phyloP scores from a whole-genome alignment of 2,797 vertebrate species.

The Karalla daura region DNA sequence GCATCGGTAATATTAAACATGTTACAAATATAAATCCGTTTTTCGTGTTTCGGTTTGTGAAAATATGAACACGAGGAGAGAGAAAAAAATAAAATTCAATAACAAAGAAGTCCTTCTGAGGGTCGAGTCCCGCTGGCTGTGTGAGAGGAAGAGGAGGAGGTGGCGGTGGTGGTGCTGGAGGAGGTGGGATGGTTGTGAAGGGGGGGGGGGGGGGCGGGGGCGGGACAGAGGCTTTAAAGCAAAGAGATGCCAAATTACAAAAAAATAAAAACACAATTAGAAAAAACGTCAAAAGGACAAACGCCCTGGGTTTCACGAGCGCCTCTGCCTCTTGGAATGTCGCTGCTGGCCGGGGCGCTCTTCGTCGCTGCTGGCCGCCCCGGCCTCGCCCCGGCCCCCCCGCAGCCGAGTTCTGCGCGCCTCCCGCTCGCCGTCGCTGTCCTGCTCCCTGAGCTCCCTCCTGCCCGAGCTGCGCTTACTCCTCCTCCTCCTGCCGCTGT shows the following conservation, averaged over 20 bases:
- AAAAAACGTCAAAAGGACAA: too few relatives aligned
- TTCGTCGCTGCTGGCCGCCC: constrained; percentile 75
- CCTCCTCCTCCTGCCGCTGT: constrained; percentile 79
- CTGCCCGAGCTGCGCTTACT: constrained; percentile 75
- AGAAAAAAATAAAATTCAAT: constrained; percentile 76
- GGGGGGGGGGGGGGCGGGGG: constrained; percentile 39
- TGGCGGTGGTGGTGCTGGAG: too few relatives aligned
- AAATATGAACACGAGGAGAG: constrained; percentile 84
- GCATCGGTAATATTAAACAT: constrained; percentile 75
- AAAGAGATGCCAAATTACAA: constrained; percentile 47
- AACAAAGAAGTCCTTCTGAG: constrained; percentile 71
- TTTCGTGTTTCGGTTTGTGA: constrained; percentile 73
- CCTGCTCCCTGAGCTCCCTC: constrained; percentile 84
- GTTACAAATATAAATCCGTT: constrained; percentile 89
- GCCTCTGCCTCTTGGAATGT: constrained; percentile 88
- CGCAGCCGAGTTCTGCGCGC: constrained; percentile 80
- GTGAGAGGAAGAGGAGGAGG: constrained; percentile 27
- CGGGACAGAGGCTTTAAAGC: constrained; percentile 54
- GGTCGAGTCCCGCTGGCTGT: constrained; percentile 66
- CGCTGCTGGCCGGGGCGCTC: constrained; percentile 74
- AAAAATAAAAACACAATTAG: background rate
- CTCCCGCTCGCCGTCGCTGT: constrained; percentile 89
- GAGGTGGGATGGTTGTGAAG: constrained; percentile 18
- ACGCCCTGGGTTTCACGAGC: constrained; percentile 72
- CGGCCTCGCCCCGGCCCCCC: constrained; percentile 31